Percentiles rank a stretch among this genome's conserved stretches.
phyloP scores from a whole-genome alignment of 2,888 invertebrate species.

The Pachydiplax longipennis region DNA sequence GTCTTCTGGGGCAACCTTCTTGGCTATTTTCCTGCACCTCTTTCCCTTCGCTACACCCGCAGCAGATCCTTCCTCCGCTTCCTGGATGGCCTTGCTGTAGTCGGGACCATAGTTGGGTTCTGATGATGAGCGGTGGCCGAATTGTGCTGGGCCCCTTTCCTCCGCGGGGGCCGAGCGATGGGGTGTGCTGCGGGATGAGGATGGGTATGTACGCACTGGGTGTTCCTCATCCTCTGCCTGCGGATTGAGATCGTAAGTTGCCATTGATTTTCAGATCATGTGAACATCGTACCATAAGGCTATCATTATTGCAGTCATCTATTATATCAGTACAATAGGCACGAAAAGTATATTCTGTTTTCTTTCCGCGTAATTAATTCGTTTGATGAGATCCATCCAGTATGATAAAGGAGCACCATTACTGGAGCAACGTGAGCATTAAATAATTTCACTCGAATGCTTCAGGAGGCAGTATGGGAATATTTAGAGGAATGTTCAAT shows the following conservation, averaged over 20 bases:
- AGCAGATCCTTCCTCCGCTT: conserved; percentile 49
- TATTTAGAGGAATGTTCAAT: too few relatives aligned
- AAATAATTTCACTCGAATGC: too few relatives aligned
- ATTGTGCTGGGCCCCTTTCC: not conserved
- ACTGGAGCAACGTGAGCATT: too few relatives aligned
- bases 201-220: not conserved
- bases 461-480: too few relatives aligned
- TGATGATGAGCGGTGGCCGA: not conserved
- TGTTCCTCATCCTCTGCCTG: not conserved
- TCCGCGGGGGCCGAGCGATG: not conserved
- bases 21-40: conserved; percentile 54
- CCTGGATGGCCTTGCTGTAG: conserved; percentile 49
- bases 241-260: not conserved
- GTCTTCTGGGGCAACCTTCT: conserved; percentile 54
- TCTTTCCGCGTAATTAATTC: too few relatives aligned
- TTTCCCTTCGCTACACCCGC: conserved; percentile 51
- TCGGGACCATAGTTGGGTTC: not conserved
- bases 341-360: too few relatives aligned
- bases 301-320: too few relatives aligned
- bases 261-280: too few relatives aligned
- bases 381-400: too few relatives aligned
- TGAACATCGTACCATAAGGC: too few relatives aligned
- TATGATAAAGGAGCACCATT: too few relatives aligned
- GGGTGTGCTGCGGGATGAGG: not conserved
- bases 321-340: too few relatives aligned